Percentiles rank a stretch among this genome's conserved stretches.
These are phyloP conservation scores for Vulpes vulpes DNA, from an alignment of 2,113 vertebrate genomes.

Conservation along the genomic window DNA sequence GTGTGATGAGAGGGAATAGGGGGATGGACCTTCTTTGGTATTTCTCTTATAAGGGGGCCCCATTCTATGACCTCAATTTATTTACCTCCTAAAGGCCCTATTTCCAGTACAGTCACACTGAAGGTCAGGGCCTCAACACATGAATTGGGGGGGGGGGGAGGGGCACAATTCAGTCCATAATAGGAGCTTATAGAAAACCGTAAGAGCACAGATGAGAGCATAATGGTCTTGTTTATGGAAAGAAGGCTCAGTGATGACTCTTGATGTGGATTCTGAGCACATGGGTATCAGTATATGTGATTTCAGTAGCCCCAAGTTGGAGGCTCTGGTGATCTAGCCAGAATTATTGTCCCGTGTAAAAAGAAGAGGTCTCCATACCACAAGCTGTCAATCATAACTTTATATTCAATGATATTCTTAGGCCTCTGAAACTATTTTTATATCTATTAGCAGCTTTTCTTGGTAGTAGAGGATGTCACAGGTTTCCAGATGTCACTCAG, in stretches of 20 bases:
- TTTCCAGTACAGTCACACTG: background rate
- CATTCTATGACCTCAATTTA: background rate
- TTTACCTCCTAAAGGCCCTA: background rate
- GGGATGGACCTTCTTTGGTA: background rate
- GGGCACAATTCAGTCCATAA: background rate
- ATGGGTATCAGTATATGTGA: background rate
- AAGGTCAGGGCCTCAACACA: background rate
- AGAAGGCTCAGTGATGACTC: background rate
- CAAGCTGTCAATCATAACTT: background rate
- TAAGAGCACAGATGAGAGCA: background rate
- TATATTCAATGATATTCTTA: background rate
- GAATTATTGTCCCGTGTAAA: background rate
- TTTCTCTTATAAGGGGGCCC: background rate
- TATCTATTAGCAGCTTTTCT: background rate
- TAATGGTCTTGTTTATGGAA: background rate
- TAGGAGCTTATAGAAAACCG: background rate
- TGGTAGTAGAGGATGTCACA: background rate
- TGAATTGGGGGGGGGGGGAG: background rate
- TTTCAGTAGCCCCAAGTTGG: background rate
- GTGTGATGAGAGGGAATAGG: no score
- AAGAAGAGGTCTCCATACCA: background rate
- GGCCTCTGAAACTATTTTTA: background rate
- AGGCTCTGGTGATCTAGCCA: background rate
- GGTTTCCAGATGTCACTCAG: background rate
- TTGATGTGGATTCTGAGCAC: background rate